phyloP scores from a whole-genome alignment of 2,888 invertebrate genomes.

The Epistrophe eligans region DNA sequence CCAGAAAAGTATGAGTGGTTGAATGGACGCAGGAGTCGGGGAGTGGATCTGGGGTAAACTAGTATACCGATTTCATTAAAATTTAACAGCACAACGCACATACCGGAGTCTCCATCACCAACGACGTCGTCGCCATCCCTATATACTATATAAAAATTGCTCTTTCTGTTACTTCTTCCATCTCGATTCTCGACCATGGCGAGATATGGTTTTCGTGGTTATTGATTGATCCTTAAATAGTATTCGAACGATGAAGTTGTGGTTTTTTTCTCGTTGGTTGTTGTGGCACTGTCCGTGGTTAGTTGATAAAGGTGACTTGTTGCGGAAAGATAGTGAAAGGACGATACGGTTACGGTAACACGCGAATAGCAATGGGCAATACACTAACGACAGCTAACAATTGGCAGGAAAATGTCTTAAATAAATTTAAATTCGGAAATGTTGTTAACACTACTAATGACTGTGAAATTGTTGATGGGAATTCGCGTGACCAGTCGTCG shows the following conservation, averaged over 20 bases:
- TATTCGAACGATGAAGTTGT: slow-evolving; percentile 68
- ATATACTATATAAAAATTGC: slow-evolving; percentile 18
- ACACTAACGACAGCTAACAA: slow-evolving; percentile 62
- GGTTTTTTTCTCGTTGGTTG: slow-evolving; percentile 50
- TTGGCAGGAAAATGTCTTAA: slow-evolving; percentile 70
- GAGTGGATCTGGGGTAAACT: not conserved
- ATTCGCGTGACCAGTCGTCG: slow-evolving; percentile 47
- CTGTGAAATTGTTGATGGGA: not conserved
- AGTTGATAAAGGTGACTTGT: slow-evolving; percentile 74
- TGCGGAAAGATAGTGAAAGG: slow-evolving; percentile 67
- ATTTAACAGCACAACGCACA: slow-evolving; percentile 61
- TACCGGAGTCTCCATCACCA: slow-evolving; percentile 5
- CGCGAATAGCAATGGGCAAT: slow-evolving; percentile 66
- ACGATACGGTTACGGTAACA: slow-evolving; percentile 38
- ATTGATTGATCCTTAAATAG: slow-evolving; percentile 76
- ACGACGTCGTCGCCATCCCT: not conserved
- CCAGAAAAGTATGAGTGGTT: not conserved
- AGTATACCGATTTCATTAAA: slow-evolving; percentile 59
- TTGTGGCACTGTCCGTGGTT: slow-evolving; percentile 51
- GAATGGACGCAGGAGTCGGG: slow-evolving; percentile 1
- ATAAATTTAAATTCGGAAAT: slow-evolving; percentile 63
- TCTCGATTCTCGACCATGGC: slow-evolving; percentile 36
- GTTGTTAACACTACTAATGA: slow-evolving; percentile 43
- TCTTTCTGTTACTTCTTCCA: slow-evolving; percentile 33
- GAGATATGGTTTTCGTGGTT: slow-evolving; percentile 71